Conservation (phyloP, 2,113 vertebrate genomes). For the Dendropsophus ebraccatus region DNA sequence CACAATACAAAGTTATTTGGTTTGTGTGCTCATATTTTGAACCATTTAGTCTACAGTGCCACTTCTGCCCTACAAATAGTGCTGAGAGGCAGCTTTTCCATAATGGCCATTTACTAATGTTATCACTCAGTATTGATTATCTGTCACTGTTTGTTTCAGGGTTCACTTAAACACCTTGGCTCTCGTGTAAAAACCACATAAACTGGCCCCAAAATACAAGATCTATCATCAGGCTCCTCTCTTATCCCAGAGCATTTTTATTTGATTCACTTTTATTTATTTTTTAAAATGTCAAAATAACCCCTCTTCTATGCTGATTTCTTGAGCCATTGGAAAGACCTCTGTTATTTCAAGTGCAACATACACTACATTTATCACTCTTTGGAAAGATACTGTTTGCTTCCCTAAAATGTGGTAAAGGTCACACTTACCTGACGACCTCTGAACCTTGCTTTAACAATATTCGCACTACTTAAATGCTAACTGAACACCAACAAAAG, state of each 20-base stretch:
- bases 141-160: background rate
- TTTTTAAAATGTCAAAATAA: too few species aligned
- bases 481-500: too few species aligned
- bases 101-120: background rate
- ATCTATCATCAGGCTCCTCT: background rate
- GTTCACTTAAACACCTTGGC: background rate
- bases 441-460: too few species aligned
- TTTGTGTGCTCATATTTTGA: background rate
- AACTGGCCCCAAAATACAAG: background rate
- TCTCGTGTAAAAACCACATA: background rate
- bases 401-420: too few species aligned
- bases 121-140: background rate
- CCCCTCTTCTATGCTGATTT: too few species aligned
- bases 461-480: too few species aligned
- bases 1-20: background rate
- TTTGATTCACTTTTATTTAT: background rate
- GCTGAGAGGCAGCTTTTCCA: background rate
- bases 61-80: background rate
- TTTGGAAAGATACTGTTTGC: too few species aligned
- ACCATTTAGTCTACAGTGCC: background rate
- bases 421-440: too few species aligned
- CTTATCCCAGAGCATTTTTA: background rate
- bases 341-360: too few species aligned
- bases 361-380: too few species aligned
- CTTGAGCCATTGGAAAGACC: too few species aligned